Conservation (phyloP, 2,888 invertebrate genomes). For the Drosophila pullipes region DNA sequence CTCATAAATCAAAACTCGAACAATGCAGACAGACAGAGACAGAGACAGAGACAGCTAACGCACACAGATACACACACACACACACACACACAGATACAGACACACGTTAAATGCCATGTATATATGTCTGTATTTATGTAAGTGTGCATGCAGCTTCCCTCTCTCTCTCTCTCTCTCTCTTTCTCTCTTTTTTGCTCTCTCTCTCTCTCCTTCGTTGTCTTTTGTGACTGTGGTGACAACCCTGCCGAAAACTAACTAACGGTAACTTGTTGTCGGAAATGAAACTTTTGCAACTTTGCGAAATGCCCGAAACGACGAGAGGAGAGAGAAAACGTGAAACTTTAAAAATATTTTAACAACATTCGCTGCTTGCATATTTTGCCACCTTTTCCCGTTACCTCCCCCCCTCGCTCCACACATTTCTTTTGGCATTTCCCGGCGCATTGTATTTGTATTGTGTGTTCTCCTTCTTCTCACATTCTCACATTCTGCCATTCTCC, state of each 20-base stretch:
- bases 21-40: constrained; percentile 57
- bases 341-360: constrained; percentile 75
- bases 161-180: constrained; percentile 9
- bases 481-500: constrained; percentile 22
- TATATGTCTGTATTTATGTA: constrained; percentile 38
- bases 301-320: constrained; percentile 38
- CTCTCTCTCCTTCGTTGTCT: constrained; percentile 5
- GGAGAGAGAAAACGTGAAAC: constrained; percentile 43
- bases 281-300: constrained; percentile 75
- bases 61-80: neutral
- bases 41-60: neutral
- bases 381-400: constrained; percentile 8
- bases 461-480: constrained; percentile 34
- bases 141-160: constrained; percentile 38
- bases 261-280: constrained; percentile 82
- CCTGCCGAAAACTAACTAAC: constrained; percentile 76
- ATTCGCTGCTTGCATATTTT: constrained; percentile 57
- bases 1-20: constrained; percentile 79
- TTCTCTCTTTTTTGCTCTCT: neutral
- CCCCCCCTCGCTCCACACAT: too few relatives aligned
- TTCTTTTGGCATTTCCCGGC: constrained; percentile 34
- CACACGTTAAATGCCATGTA: constrained; percentile 73
- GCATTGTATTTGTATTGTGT: constrained; percentile 58
- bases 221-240: constrained; percentile 62
- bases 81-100: constrained; percentile 35